Base-by-base conservation (phyloP, 2,888 invertebrate species). In the Eupeodes latifasciatus region DNA sequence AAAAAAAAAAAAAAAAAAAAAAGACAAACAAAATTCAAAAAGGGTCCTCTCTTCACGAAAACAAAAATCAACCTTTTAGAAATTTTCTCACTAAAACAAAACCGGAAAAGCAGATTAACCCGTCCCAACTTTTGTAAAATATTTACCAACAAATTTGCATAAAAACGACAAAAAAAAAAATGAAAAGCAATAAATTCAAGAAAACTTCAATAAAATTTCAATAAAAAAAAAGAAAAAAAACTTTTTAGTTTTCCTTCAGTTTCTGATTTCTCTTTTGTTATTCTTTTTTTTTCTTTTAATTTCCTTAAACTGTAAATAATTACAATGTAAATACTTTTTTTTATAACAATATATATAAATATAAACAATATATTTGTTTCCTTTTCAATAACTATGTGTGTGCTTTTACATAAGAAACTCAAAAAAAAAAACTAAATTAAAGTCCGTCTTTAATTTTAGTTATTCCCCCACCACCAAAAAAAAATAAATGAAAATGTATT, bases 21-120 rank as follows among this genome's bases (percentile, higher is more conserved):
- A 66, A 80, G 49, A 66, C 53, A 81, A 64, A 81, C 55, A 61
- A 79, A 67, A 61, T 81, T 85, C 75, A 81, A 81, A 81, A 88
- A 88, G 88, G 88, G 88, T 88, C 88, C 88, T 88, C 88, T 88
- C 88, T 85, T 88, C 85, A 85, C 77, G 85, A 88, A 80, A 77
- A 67, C 27, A 19, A 80, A 78, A 67, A 40, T 40, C 72, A 81
- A 72, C 74, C 78, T 74, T 88, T 80, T 76, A 82, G 64, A 78
- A 74, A 83, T 72, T 89, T 87, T 76, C 80, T 84, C 69, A 83
- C 62, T 57, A 83, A 91, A 90, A 91, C 92, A 92, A 93, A 93
- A 93, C 92, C 93, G 92, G 93, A 92, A 92, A 92, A 93, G 93
- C 93, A 93, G 93, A 91, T 93, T 93, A 93, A 93, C 93, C 93